phyloP scores from a whole-genome alignment of 2,113 vertebrate genomes.

The Catharus fuscescens region DNA sequence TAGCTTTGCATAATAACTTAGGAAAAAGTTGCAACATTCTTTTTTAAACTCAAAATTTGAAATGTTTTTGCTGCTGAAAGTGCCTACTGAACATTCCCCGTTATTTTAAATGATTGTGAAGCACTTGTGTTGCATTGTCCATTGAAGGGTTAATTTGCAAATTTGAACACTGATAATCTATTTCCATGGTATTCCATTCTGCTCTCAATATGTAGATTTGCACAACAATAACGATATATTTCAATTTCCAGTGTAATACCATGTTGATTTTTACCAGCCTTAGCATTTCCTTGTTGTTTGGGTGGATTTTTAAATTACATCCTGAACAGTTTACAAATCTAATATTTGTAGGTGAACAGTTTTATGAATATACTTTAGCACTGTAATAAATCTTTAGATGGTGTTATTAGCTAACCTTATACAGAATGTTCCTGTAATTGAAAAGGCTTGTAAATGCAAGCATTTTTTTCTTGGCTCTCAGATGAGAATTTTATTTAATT shows the following conservation, averaged over 20 bases:
- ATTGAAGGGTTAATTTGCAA: background rate
- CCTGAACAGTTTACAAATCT: background rate
- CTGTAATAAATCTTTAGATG: background rate
- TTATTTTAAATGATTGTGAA: background rate
- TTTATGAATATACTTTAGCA: background rate
- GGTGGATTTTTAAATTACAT: background rate
- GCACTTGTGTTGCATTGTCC: background rate
- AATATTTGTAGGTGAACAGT: background rate
- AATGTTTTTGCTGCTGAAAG: background rate
- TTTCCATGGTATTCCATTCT: background rate
- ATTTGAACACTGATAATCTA: background rate
- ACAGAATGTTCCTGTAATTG: background rate
- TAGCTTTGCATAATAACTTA: background rate
- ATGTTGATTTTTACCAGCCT: background rate
- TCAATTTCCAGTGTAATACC: background rate
- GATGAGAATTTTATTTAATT: background rate
- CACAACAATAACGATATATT: background rate
- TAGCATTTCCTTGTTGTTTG: background rate
- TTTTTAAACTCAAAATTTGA: background rate
- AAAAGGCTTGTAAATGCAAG: constrained; percentile 11
- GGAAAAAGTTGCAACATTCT: background rate
- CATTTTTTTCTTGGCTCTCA: background rate
- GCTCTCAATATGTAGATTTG: background rate
- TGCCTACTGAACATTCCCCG: background rate
- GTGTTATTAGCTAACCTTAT: background rate